Conservation (phyloP, 2,888 invertebrate species). For the Folsomia candida region DNA sequence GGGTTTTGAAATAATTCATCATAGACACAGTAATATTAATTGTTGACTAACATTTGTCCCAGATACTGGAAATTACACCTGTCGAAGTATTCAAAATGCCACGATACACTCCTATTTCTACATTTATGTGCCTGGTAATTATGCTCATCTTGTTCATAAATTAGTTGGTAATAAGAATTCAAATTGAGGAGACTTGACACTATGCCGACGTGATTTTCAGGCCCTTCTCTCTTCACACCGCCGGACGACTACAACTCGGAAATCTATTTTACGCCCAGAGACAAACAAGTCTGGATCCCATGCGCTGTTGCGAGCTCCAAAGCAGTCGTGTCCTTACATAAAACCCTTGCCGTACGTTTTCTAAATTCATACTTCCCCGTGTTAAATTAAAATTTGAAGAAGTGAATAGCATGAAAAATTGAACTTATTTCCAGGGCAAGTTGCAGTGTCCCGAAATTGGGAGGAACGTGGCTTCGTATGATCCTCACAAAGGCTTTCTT, state of each 20-base stretch:
- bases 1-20: too few species aligned
- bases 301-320: slow-evolving; percentile 33
- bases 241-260: slow-evolving; percentile 7
- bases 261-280: slow-evolving; percentile 22
- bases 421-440: slow-evolving; percentile 23
- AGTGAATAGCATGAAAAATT: background rate
- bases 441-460: slow-evolving; percentile 29
- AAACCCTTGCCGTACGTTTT: background rate
- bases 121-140: slow-evolving; percentile 33
- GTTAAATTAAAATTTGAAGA: background rate
- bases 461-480: slow-evolving; percentile 21
- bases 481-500: slow-evolving; percentile 33
- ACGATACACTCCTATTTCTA: slow-evolving; percentile 30
- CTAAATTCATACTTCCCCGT: too few species aligned
- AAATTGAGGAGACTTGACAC: too few species aligned
- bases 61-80: slow-evolving; percentile 38
- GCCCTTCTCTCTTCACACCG: slow-evolving; percentile 5
- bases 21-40: too few species aligned
- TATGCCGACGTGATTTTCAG: slow-evolving; percentile 28
- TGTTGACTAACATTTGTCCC: too few species aligned
- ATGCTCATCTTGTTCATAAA: too few species aligned
- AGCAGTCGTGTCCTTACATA: slow-evolving; percentile 20
- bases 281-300: slow-evolving; percentile 27
- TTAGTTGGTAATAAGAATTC: background rate
- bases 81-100: slow-evolving; percentile 28